Conservation (phyloP, 2,888 invertebrate genomes). For the Anoncus sp. region DNA sequence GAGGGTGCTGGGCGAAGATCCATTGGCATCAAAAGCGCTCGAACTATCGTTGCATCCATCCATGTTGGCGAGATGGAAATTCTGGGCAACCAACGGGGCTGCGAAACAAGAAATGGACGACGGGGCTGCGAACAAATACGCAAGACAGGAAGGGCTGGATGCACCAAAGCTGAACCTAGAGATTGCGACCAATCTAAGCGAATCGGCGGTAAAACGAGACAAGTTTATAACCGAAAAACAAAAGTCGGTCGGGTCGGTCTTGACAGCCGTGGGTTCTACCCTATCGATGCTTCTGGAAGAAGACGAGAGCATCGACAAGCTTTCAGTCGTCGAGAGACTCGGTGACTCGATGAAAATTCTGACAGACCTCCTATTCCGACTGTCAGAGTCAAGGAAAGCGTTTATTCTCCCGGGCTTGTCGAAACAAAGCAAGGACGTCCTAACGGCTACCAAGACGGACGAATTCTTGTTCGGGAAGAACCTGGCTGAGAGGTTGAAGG, state of each 20-base stretch:
- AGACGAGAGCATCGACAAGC: conserved; percentile 16
- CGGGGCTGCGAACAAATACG: conserved; percentile 27
- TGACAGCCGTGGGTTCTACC: conserved; percentile 38
- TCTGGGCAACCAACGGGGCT: conserved; percentile 39
- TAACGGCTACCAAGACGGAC: conserved; percentile 42
- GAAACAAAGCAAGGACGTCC: conserved; percentile 32
- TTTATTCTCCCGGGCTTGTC: conserved; percentile 46
- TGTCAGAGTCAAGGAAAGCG: conserved; percentile 42
- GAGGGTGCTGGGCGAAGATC: conserved; percentile 49
- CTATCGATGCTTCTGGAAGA: conserved; percentile 29
- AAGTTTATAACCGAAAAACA: conserved; percentile 27
- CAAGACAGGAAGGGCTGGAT: conserved; percentile 32
- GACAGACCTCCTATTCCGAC: conserved; percentile 29
- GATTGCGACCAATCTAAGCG: conserved; percentile 15
- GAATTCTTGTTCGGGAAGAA: conserved; percentile 46
- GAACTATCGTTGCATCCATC: conserved; percentile 15
- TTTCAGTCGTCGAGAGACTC: conserved; percentile 30
- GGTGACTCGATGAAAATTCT: conserved; percentile 41
- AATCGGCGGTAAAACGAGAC: conserved; percentile 39
- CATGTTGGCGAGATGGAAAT: conserved; percentile 35
- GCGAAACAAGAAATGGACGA: conserved; percentile 40
- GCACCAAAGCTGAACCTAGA: conserved; percentile 46
- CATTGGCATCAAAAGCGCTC: conserved; percentile 17
- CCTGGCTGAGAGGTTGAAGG: conserved; percentile 49
- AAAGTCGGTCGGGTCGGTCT: conserved; percentile 29